phyloP scores from a whole-genome alignment of 2,888 invertebrate genomes.

The Drosophila histrio region DNA sequence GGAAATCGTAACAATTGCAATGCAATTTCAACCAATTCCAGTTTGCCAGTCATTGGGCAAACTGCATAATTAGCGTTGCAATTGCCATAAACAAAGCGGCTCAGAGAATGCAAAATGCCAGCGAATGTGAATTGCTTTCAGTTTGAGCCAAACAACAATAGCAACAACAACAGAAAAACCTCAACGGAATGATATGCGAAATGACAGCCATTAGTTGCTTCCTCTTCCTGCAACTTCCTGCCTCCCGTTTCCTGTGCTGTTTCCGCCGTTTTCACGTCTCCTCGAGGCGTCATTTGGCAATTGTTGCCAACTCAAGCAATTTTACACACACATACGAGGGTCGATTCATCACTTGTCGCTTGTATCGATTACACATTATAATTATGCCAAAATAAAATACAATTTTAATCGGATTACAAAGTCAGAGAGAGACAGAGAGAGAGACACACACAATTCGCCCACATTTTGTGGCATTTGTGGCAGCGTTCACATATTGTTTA shows the following conservation, averaged over 20 bases:
- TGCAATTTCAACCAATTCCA: conserved; percentile 47
- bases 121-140: conserved; percentile 41
- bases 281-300: conserved; percentile 34
- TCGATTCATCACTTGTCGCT: neutral
- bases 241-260: neutral
- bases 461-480: conserved; percentile 27
- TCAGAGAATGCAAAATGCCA: conserved; percentile 28
- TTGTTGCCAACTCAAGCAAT: conserved; percentile 19
- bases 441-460: conserved; percentile 11
- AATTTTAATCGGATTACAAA: conserved; percentile 67
- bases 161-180: neutral
- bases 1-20: conserved; percentile 62
- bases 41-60: conserved; percentile 43
- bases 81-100: conserved; percentile 59
- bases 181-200: conserved; percentile 19
- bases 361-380: neutral
- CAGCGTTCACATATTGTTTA: conserved; percentile 1
- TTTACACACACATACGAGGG: neutral
- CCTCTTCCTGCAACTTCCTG: neutral
- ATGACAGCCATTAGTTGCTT: conserved; percentile 45
- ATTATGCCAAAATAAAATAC: conserved; percentile 21
- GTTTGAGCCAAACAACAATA: conserved; percentile 13
- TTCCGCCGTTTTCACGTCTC: conserved; percentile 1
- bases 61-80: conserved; percentile 64
- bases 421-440: conserved; percentile 55